Evolutionary conservation across 2,113 vertebrate species (phyloP).

Genomic region (Lutjanus erythropterus): DNA sequence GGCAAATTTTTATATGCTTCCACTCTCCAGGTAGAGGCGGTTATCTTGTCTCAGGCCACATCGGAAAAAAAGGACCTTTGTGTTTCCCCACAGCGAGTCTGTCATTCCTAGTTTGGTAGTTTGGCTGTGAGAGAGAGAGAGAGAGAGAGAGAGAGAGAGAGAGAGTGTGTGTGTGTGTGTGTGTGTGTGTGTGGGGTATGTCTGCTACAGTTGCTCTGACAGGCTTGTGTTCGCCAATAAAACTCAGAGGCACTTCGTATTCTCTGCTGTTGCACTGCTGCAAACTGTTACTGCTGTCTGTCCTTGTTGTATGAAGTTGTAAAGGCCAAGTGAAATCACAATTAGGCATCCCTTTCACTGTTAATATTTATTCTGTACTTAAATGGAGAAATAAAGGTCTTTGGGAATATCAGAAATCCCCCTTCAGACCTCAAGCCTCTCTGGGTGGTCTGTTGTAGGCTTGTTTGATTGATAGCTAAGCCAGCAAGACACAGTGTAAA

Average conservation of each 20-base stretch:
- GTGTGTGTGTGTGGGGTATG: too few species aligned
- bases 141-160: not conserved
- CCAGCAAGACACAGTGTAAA: not conserved
- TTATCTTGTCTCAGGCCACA: conserved; percentile 19
- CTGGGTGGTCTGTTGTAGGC: not conserved
- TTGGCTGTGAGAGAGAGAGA: not conserved
- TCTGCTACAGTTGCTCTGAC: conserved; percentile 7
- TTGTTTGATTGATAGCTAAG: not conserved
- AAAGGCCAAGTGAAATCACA: not conserved
- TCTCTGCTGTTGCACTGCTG: not conserved
- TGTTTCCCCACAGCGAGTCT: conserved; percentile 47
- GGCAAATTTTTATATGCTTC: conserved; percentile 2
- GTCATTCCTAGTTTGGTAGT: conserved; percentile 59
- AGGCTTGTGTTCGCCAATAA: conserved; percentile 22
- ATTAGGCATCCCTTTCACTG: not conserved
- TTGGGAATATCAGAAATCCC: not conserved
- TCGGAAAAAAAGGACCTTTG: conserved; percentile 45
- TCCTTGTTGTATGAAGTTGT: not conserved
- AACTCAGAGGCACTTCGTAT: conserved; percentile 16
- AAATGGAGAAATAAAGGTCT: not conserved
- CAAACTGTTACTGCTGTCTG: not conserved
- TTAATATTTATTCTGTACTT: not conserved
- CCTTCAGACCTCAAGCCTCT: not conserved
- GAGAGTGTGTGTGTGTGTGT: too few species aligned
- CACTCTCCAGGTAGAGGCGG: conserved; percentile 20